Conservation (phyloP, 2,113 vertebrate genomes). For the Sceloporus undulatus region DNA sequence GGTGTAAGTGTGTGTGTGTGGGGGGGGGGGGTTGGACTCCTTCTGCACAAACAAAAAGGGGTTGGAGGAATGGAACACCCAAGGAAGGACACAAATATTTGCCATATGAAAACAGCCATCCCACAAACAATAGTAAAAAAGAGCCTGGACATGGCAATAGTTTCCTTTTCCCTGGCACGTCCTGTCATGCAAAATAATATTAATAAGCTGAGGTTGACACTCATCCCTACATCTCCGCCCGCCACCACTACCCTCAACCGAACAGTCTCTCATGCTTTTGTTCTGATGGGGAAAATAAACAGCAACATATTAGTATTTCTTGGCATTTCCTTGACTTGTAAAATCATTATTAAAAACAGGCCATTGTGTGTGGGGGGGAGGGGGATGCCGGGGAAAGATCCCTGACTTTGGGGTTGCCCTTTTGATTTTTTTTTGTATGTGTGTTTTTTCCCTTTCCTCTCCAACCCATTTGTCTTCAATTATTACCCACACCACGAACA, state of each 20-base stretch:
- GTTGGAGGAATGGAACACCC: too few species aligned
- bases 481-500: constrained; percentile 66
- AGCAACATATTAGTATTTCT: constrained; percentile 66
- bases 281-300: constrained; percentile 70
- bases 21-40: not conserved
- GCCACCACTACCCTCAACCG: constrained; percentile 1
- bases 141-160: not conserved
- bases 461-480: constrained; percentile 72
- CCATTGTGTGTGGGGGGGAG: not conserved
- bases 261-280: constrained; percentile 56
- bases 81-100: not conserved
- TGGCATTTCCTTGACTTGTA: constrained; percentile 65
- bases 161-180: constrained; percentile 41
- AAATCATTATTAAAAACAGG: constrained; percentile 71
- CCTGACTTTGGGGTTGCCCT: constrained; percentile 58
- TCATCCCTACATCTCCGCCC: constrained; percentile 30
- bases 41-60: not conserved
- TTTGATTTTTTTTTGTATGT: constrained; percentile 60
- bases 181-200: constrained; percentile 66
- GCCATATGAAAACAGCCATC: not conserved
- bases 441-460: constrained; percentile 43
- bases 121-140: not conserved
- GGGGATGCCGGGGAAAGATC: not conserved
- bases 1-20: too few species aligned
- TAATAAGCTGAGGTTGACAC: constrained; percentile 60